These are phyloP conservation scores for Saccostrea glomerata DNA, from an alignment of 1,140 invertebrate genomes.

Conservation along the genomic window DNA sequence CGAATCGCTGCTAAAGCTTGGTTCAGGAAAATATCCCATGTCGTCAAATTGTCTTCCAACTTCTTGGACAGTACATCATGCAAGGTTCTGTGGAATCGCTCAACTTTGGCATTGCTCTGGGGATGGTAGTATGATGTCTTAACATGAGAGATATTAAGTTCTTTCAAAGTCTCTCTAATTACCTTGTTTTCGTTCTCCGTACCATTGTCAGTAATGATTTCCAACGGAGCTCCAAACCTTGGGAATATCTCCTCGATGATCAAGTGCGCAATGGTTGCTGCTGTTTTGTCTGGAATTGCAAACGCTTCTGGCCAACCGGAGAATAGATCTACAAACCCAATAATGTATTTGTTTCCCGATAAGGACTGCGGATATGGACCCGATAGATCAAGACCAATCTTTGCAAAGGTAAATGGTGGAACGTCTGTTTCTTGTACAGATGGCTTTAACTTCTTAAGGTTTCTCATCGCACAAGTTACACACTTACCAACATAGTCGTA, in stretches of 20 bases:
- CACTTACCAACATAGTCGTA: slow-evolving; percentile 38
- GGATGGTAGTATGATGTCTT: slow-evolving; percentile 46
- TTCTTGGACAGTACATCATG: slow-evolving; percentile 48
- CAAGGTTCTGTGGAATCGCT: slow-evolving; percentile 48
- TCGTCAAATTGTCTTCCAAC: slow-evolving; percentile 20
- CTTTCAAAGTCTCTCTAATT: no score
- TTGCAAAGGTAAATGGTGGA: slow-evolving; percentile 45
- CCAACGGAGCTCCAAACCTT: not conserved
- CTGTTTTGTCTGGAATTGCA: slow-evolving; percentile 50
- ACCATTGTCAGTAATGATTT: slow-evolving; percentile 44
- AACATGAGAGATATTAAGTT: slow-evolving; percentile 46
- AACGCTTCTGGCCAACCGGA: slow-evolving; percentile 48
- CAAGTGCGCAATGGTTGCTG: slow-evolving; percentile 39
- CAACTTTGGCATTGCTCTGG: slow-evolving; percentile 40
- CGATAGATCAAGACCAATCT: slow-evolving; percentile 46
- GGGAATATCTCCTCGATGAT: no score
- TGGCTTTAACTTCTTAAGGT: slow-evolving; percentile 41
- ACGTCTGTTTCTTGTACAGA: slow-evolving; percentile 49
- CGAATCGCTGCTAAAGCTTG: slow-evolving; percentile 47
- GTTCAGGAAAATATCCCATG: no score
- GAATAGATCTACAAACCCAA: slow-evolving; percentile 49
- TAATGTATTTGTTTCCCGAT: slow-evolving; percentile 53
- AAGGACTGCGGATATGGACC: slow-evolving; percentile 46
- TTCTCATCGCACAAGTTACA: slow-evolving; percentile 47
- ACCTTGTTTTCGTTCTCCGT: slow-evolving; percentile 43